Evolutionary conservation across 2,888 invertebrate species (phyloP).

Genomic region (Dicranocentrus wangi): DNA sequence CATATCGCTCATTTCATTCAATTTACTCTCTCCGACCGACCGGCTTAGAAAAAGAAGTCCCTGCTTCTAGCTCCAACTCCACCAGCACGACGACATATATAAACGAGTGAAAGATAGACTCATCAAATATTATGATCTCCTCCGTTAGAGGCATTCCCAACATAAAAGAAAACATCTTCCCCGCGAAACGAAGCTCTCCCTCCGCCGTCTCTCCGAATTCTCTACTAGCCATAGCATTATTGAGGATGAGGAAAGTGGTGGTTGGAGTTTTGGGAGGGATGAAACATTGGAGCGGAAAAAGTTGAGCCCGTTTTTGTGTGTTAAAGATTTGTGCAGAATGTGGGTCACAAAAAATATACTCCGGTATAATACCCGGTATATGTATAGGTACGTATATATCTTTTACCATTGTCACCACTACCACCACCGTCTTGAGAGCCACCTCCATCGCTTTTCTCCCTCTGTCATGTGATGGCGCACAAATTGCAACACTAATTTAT

Average conservation of each 20-base stretch:
- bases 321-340: conserved; percentile 24
- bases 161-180: conserved; percentile 48
- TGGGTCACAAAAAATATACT: too few species aligned
- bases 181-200: too few species aligned
- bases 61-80: background rate
- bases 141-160: conserved; percentile 25
- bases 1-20: conserved; percentile 72
- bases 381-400: too few species aligned
- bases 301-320: background rate
- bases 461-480: too few species aligned
- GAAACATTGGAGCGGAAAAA: background rate
- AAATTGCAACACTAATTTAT: too few species aligned
- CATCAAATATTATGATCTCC: conserved; percentile 53
- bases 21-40: conserved; percentile 63
- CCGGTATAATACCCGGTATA: too few species aligned
- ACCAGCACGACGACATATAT: conserved; percentile 20
- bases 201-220: background rate
- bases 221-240: too few species aligned
- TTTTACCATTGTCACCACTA: too few species aligned
- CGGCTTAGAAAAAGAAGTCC: conserved; percentile 35
- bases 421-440: too few species aligned
- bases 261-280: too few species aligned
- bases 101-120: conserved; percentile 33
- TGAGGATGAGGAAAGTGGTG: too few species aligned
- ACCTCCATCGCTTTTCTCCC: too few species aligned